Evolutionary conservation across 2,113 vertebrate species (phyloP).

Genomic region (Tor tambroides): DNA sequence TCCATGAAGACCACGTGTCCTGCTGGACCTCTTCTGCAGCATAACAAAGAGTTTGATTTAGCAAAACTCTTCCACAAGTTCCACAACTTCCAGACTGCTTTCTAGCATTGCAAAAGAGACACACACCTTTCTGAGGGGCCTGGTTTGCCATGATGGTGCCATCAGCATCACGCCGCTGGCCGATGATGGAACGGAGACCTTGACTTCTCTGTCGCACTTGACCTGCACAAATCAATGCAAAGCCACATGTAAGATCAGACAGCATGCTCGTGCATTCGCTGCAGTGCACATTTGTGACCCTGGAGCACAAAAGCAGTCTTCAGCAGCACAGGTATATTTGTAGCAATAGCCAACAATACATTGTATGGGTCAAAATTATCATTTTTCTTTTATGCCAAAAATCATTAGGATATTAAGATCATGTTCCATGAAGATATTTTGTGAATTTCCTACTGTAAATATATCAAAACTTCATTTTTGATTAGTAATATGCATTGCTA

Average conservation of each 20-base stretch:
- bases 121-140: constrained; percentile 87
- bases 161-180: constrained; percentile 83
- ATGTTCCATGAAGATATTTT: too few species aligned
- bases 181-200: constrained; percentile 89
- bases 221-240: constrained; percentile 76
- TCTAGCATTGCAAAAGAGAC: constrained; percentile 50
- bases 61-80: neutral
- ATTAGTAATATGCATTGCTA: too few species aligned
- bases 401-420: too few species aligned
- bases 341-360: too few species aligned
- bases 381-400: too few species aligned
- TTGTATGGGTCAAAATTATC: too few species aligned
- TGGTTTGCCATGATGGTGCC: constrained; percentile 58
- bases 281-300: neutral
- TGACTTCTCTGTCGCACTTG: constrained; percentile 89
- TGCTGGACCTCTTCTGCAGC: constrained; percentile 77
- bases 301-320: too few species aligned
- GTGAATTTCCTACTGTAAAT: too few species aligned
- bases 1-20: constrained; percentile 97
- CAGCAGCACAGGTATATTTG: too few species aligned
- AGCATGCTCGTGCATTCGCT: neutral
- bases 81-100: constrained; percentile 24
- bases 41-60: neutral
- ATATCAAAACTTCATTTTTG: too few species aligned
- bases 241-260: neutral